phyloP scores from a whole-genome alignment of 2,888 invertebrate species.

The Hirtodrosophila duncani region DNA sequence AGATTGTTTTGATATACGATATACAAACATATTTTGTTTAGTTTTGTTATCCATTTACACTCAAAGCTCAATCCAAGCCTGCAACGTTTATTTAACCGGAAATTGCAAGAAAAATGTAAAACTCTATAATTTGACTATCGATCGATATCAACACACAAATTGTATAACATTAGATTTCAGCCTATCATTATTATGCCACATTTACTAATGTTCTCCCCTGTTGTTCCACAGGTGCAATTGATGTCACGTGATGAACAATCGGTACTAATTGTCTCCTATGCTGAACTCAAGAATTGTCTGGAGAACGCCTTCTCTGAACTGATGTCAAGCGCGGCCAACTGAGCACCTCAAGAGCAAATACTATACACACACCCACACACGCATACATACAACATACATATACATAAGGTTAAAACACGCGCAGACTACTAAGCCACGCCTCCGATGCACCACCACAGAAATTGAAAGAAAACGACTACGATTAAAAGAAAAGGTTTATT shows the following conservation, averaged over 20 bases:
- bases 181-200: too few relatives aligned
- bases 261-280: conserved; percentile 95
- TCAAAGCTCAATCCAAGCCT: too few relatives aligned
- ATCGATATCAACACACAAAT: too few relatives aligned
- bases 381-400: conserved; percentile 48
- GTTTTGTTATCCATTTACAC: too few relatives aligned
- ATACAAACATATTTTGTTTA: too few relatives aligned
- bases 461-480: conserved; percentile 56
- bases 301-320: conserved; percentile 94
- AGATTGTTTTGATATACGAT: too few relatives aligned
- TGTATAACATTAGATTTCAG: too few relatives aligned
- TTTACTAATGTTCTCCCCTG: background rate
- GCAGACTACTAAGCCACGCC: conserved; percentile 45
- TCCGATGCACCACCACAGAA: conserved; percentile 47
- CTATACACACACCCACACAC: too few relatives aligned
- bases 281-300: conserved; percentile 96
- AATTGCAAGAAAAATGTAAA: too few relatives aligned
- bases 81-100: too few relatives aligned
- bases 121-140: too few relatives aligned
- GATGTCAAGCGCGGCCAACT: conserved; percentile 76
- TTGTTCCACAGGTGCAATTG: conserved; percentile 87
- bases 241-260: conserved; percentile 98
- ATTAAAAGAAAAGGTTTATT: conserved; percentile 59
- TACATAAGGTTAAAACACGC: conserved; percentile 40
- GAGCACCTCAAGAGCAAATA: conserved; percentile 51